These are phyloP conservation scores for Ptilodon capucinus DNA, from an alignment of 2,888 invertebrate species.

Conservation along the genomic window DNA sequence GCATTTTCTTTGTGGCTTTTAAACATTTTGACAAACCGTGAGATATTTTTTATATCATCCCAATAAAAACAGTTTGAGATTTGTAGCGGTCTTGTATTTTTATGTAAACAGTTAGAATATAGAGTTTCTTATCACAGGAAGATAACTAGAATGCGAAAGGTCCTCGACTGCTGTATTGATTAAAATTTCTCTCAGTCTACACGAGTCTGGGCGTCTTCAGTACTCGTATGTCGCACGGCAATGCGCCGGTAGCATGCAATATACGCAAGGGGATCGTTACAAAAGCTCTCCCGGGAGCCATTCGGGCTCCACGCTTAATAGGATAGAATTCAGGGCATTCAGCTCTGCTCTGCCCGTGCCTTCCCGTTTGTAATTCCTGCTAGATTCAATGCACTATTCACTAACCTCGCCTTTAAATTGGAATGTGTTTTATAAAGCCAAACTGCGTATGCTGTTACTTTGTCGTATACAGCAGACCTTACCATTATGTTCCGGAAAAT, in stretches of 20 bases:
- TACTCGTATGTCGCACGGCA: too few species aligned
- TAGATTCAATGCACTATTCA: conserved; percentile 32
- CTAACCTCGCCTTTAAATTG: conserved; percentile 29
- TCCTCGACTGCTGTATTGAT: conserved; percentile 15
- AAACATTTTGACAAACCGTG: too few species aligned
- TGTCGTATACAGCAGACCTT: background rate
- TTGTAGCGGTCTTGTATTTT: too few species aligned
- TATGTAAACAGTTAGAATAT: too few species aligned
- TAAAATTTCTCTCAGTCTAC: conserved; percentile 11
- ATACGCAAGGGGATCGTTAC: conserved; percentile 29
- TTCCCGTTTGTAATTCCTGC: conserved; percentile 23
- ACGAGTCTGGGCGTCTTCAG: conserved; percentile 5
- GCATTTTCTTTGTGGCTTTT: too few species aligned
- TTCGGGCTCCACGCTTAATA: conserved; percentile 42
- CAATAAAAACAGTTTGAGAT: too few species aligned
- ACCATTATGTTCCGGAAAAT: background rate
- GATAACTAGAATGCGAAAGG: background rate
- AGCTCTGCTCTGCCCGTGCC: conserved; percentile 36
- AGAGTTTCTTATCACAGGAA: too few species aligned
- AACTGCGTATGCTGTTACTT: background rate
- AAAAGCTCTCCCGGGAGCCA: conserved; percentile 45
- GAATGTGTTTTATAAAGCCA: conserved; percentile 3
- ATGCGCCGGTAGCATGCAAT: conserved; percentile 17
- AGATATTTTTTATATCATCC: too few species aligned
- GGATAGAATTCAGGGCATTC: conserved; percentile 50